Evolutionary conservation across 2,113 vertebrate species (phyloP).

Genomic region (Odocoileus hemionus): DNA sequence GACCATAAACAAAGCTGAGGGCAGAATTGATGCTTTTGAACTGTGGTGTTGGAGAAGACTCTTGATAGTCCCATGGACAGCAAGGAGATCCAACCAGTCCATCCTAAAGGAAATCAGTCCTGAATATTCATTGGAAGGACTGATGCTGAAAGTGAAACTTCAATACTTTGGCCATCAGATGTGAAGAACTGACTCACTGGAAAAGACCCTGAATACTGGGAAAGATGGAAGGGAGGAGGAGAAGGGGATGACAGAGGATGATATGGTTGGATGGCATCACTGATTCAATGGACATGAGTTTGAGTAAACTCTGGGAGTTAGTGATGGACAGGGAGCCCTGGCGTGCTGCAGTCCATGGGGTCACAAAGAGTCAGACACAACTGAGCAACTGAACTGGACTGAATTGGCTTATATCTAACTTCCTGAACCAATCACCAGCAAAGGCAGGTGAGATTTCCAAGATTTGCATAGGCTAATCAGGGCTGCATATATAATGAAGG

Average conservation of each 20-base stretch:
- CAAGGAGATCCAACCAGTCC: not conserved
- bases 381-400: not conserved
- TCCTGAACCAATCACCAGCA: not conserved
- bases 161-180: not conserved
- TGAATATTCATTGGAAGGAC: not conserved
- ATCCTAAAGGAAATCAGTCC: not conserved
- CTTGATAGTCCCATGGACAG: not conserved
- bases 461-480: not conserved
- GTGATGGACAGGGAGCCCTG: not conserved
- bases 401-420: not conserved
- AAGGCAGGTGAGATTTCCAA: not conserved
- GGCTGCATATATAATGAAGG: not conserved
- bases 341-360: not conserved
- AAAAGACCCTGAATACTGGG: not conserved
- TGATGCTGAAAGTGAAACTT: not conserved
- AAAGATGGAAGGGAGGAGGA: not conserved
- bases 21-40: not conserved
- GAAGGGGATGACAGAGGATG: not conserved
- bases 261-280: not conserved
- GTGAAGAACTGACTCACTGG: not conserved
- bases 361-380: not conserved
- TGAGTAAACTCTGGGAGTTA: not conserved
- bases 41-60: not conserved
- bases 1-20: not conserved
- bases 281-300: not conserved